A percentile compares a stretch with the other conserved stretches of the same genome.
These are phyloP conservation scores for Pampusana beccarii DNA, from an alignment of 2,113 vertebrate genomes.

Conservation along the genomic window DNA sequence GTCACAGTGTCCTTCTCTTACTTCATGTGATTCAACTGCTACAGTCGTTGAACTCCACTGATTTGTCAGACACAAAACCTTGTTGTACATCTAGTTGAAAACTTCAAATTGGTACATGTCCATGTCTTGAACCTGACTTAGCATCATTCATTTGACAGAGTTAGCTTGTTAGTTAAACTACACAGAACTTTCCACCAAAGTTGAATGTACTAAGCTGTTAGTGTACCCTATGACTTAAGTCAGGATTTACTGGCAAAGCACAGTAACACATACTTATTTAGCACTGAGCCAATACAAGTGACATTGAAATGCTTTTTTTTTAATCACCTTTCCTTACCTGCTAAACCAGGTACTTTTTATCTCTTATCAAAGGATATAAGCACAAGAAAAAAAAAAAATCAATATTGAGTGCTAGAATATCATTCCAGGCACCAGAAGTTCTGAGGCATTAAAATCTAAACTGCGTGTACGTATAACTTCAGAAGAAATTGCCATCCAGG, in stretches of 20 bases:
- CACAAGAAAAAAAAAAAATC: not conserved
- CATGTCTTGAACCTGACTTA: not conserved
- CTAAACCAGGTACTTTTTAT: not conserved
- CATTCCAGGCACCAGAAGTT: not conserved
- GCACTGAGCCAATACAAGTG: not conserved
- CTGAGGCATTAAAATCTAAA: not conserved
- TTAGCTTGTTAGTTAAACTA: slow-evolving; percentile 36
- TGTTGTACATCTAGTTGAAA: not conserved
- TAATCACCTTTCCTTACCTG: not conserved
- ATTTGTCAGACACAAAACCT: not conserved
- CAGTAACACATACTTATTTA: slow-evolving; percentile 7
- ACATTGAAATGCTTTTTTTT: not conserved
- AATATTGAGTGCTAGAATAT: not conserved
- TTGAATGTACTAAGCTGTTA: not conserved
- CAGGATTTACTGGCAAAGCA: slow-evolving; percentile 24
- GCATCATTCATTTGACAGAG: not conserved
- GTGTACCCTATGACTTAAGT: not conserved
- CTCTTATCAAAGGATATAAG: not conserved
- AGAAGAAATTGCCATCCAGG: slow-evolving; percentile 32
- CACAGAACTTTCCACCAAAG: slow-evolving; percentile 16
- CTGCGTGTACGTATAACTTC: not conserved
- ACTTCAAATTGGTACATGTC: not conserved
- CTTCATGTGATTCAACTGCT: not conserved
- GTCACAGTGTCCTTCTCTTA: not conserved
- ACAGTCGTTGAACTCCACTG: not conserved